These are phyloP conservation scores for Xylota sylvarum DNA, from an alignment of 2,888 invertebrate species.

Conservation along the genomic window DNA sequence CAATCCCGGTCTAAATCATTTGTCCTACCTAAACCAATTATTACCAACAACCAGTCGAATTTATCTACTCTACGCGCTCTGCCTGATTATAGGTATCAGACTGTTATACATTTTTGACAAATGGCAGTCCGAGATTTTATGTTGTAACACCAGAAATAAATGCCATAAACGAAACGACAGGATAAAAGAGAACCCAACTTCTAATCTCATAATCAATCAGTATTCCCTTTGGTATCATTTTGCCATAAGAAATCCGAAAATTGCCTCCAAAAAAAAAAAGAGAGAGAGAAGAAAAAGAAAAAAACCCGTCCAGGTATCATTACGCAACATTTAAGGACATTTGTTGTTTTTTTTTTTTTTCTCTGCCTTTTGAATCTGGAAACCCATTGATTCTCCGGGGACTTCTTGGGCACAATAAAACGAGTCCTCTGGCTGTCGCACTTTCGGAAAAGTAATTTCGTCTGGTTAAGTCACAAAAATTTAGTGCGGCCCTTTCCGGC, in stretches of 20 bases:
- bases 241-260: conserved; percentile 11
- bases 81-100: not conserved
- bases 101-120: conserved; percentile 29
- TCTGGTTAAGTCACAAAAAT: conserved; percentile 52
- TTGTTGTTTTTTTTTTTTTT: not conserved
- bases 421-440: conserved; percentile 16
- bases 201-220: conserved; percentile 70
- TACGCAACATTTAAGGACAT: conserved; percentile 43
- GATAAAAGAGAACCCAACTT: conserved; percentile 5
- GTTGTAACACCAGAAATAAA: conserved; percentile 26
- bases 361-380: not conserved
- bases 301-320: conserved; percentile 32
- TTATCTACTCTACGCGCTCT: not conserved
- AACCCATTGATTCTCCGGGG: conserved; percentile 5
- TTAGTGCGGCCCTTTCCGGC: conserved; percentile 32
- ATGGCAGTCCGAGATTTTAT: conserved; percentile 38
- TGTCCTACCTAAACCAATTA: conserved; percentile 13
- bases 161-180: conserved; percentile 34
- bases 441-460: conserved; percentile 33
- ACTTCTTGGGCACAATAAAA: conserved; percentile 16
- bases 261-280: not conserved
- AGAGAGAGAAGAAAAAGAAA: not conserved
- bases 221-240: conserved; percentile 48
- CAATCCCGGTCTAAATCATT: not conserved
- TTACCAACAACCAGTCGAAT: conserved; percentile 3